Conservation (phyloP, 2,888 invertebrate genomes). For the Baronia brevicornis region DNA sequence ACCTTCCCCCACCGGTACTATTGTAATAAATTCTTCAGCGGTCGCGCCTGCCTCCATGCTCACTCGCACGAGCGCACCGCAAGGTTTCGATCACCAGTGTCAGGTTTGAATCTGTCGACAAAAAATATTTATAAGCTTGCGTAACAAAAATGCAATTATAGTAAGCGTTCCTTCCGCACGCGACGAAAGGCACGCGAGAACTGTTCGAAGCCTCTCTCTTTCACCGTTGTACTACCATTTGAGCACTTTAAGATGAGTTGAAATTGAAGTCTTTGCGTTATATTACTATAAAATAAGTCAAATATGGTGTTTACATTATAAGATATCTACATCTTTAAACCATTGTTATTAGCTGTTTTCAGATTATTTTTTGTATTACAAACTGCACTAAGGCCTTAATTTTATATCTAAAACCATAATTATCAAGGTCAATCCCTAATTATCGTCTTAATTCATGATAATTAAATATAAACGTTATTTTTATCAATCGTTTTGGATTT, state of each 20-base stretch:
- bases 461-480: too few relatives aligned
- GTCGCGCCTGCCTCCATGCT: constrained; percentile 64
- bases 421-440: too few relatives aligned
- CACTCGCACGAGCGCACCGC: constrained; percentile 48
- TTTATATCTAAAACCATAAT: too few relatives aligned
- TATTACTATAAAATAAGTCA: constrained; percentile 22
- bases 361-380: too few relatives aligned
- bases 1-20: constrained; percentile 73
- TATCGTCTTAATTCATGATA: too few relatives aligned
- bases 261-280: constrained; percentile 28
- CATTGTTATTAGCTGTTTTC: too few relatives aligned
- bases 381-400: too few relatives aligned
- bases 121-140: constrained; percentile 56
- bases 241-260: constrained; percentile 41
- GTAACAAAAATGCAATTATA: constrained; percentile 48
- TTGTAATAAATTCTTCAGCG: constrained; percentile 74
- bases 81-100: constrained; percentile 40
- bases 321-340: too few relatives aligned
- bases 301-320: too few relatives aligned
- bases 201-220: constrained; percentile 59
- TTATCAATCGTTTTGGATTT: too few relatives aligned
- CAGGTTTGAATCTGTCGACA: constrained; percentile 55
- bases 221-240: constrained; percentile 52
- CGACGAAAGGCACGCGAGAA: constrained; percentile 41
- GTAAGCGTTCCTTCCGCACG: constrained; percentile 36